phyloP scores from a whole-genome alignment of 1,140 invertebrate genomes.

The Rhizoglyphus robini region DNA sequence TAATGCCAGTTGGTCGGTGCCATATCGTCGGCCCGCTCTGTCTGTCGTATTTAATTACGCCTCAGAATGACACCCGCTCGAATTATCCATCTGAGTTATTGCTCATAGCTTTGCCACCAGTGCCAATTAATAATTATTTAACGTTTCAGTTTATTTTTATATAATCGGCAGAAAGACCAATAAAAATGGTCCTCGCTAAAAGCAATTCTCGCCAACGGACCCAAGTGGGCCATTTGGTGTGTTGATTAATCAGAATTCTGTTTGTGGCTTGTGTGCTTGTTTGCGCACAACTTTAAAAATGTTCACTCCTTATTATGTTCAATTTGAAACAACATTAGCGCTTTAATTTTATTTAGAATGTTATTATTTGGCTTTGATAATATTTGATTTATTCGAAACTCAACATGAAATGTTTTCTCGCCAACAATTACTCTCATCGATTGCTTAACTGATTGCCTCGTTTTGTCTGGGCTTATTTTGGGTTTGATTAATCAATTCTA shows the following conservation, averaged over 20 bases:
- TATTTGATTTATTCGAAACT: no score
- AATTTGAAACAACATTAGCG: no score
- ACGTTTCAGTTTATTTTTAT: slow-evolving; percentile 10
- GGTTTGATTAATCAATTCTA: no score
- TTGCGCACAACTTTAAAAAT: no score
- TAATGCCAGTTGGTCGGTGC: background rate
- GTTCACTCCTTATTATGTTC: no score
- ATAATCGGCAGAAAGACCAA: background rate
- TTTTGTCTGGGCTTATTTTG: no score
- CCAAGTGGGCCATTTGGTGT: background rate
- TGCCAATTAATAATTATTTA: slow-evolving; percentile 12
- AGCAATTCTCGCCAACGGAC: background rate
- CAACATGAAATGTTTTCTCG: no score
- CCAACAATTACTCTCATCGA: no score
- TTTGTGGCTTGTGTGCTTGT: no score
- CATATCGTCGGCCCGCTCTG: background rate
- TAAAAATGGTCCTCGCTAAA: background rate
- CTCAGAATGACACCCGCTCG: background rate
- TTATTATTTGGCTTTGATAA: no score
- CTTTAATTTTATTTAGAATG: no score
- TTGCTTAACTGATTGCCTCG: no score
- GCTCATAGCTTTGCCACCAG: background rate
- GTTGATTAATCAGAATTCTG: background rate
- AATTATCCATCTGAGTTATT: slow-evolving; percentile 5
- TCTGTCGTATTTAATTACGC: background rate